Percentiles rank a stretch among this genome's conserved stretches.
phyloP scores from a whole-genome alignment of 2,888 invertebrate species.

The Craniophora ligustri region DNA sequence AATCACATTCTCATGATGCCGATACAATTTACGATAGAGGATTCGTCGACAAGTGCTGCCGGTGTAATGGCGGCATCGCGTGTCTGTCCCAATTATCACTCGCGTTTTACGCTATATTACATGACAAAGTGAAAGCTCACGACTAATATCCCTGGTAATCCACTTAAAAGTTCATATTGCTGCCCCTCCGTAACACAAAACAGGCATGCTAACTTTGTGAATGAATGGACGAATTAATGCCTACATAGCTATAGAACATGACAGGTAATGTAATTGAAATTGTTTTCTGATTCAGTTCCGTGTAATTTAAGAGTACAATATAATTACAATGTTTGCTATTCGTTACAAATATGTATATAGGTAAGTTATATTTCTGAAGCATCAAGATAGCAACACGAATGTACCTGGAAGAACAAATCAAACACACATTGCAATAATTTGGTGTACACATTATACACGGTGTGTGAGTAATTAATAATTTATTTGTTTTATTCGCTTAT shows the following conservation, averaged over 20 bases:
- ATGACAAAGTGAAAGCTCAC: conserved; percentile 72
- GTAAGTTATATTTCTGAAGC: too few species aligned
- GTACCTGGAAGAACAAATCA: too few species aligned
- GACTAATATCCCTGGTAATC: conserved; percentile 76
- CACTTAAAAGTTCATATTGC: conserved; percentile 75
- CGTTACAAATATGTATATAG: too few species aligned
- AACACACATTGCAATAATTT: too few species aligned
- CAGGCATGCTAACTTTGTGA: conserved; percentile 58
- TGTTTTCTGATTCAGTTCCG: conserved; percentile 17
- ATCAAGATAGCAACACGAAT: too few species aligned
- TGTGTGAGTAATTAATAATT: too few species aligned
- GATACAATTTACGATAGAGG: conserved; percentile 49
- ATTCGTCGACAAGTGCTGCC: conserved; percentile 61
- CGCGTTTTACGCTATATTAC: conserved; percentile 70
- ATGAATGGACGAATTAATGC: conserved; percentile 40
- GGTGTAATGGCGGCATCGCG: conserved; percentile 74
- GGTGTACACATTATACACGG: too few species aligned
- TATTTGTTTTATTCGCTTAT: too few species aligned
- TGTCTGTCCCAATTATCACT: conserved; percentile 74
- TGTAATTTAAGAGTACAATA: conserved; percentile 5
- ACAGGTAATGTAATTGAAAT: conserved; percentile 49
- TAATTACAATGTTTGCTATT: not conserved
- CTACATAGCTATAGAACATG: conserved; percentile 43
- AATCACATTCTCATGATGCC: conserved; percentile 32
- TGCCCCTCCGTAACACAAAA: conserved; percentile 45